Evolutionary conservation across 2,113 vertebrate genomes (phyloP).

Genomic region (Oreotragus oreotragus): DNA sequence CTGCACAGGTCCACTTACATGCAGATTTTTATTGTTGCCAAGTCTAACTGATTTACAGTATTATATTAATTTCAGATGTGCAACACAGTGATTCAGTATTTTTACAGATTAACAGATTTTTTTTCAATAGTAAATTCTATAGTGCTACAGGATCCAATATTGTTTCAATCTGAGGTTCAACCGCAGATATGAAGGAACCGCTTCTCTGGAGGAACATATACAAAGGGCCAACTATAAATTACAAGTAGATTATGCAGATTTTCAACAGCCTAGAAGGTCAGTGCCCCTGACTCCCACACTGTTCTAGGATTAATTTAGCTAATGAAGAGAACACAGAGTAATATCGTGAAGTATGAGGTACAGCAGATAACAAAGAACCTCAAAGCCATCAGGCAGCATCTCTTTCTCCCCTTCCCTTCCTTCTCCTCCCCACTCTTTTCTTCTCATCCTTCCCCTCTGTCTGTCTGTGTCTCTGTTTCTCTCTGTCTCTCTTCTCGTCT

Average conservation of each 20-base stretch:
- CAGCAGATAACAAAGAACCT: neutral
- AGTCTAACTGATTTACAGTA: neutral
- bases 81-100: neutral
- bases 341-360: neutral
- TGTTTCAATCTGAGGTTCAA: neutral
- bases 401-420: neutral
- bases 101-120: neutral
- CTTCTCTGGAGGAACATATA: neutral
- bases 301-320: neutral
- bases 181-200: fast-evolving
- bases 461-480: neutral
- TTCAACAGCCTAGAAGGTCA: neutral
- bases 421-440: neutral
- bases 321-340: neutral
- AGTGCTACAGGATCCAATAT: neutral
- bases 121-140: neutral
- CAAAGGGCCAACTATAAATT: neutral
- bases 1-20: neutral
- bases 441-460: too few species aligned
- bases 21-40: neutral
- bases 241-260: neutral
- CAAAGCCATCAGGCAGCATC: neutral
- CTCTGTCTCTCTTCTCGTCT: neutral
- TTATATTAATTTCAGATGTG: neutral
- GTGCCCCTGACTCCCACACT: neutral